These are phyloP conservation scores for Melolontha melolontha DNA, from an alignment of 2,888 invertebrate genomes.

Conservation along the genomic window DNA sequence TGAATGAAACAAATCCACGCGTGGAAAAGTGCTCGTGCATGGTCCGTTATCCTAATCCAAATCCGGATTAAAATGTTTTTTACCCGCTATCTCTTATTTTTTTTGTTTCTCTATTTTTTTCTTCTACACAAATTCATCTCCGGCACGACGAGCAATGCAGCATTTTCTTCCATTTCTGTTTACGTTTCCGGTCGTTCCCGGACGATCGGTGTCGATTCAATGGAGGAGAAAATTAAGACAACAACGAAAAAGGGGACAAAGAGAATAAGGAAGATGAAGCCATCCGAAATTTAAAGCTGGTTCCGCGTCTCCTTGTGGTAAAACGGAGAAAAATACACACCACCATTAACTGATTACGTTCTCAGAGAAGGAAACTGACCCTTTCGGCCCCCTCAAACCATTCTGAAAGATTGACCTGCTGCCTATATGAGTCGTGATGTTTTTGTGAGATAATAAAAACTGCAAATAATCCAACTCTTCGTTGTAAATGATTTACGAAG, in stretches of 20 bases:
- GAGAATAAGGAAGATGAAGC: slow-evolving; percentile 5
- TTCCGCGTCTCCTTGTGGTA: slow-evolving; percentile 4
- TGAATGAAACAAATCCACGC: slow-evolving; percentile 20
- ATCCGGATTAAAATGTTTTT: slow-evolving; percentile 32
- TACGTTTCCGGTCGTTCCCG: slow-evolving; percentile 16
- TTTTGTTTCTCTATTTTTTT: neutral
- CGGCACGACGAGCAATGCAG: slow-evolving; percentile 1
- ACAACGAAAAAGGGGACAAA: neutral
- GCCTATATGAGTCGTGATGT: too few species aligned
- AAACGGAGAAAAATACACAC: too few species aligned
- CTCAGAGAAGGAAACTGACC: too few species aligned
- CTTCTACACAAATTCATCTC: slow-evolving; percentile 5
- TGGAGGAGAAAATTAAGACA: slow-evolving; percentile 32
- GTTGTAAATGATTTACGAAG: too few species aligned
- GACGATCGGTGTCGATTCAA: slow-evolving; percentile 27
- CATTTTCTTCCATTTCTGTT: slow-evolving; percentile 12
- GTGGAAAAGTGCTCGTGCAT: slow-evolving; percentile 21
- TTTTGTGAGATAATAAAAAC: too few species aligned
- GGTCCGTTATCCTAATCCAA: slow-evolving; percentile 21
- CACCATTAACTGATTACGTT: too few species aligned
- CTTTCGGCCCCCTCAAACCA: too few species aligned
- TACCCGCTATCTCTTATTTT: neutral
- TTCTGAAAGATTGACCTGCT: too few species aligned
- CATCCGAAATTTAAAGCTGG: slow-evolving; percentile 13
- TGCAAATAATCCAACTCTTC: too few species aligned